Percentiles rank a stretch among this genome's conserved stretches.
Evolutionary conservation across 2,113 vertebrate species (phyloP).

Genomic region (Acrocephalus arundinaceus): DNA sequence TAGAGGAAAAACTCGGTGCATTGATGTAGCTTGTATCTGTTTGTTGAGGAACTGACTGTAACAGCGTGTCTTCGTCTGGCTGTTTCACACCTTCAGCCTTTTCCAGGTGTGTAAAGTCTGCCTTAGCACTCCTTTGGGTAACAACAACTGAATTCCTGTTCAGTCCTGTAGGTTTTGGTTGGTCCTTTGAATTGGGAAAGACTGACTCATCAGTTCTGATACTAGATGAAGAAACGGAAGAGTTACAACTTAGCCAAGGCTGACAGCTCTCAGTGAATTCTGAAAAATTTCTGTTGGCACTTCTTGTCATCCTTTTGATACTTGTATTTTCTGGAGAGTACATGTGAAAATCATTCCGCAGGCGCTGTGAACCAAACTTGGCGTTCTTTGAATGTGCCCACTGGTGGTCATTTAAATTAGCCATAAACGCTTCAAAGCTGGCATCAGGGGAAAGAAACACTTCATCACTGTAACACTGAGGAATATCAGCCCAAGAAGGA

Average conservation of each 20-base stretch:
- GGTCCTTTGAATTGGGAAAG: neutral
- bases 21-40: neutral
- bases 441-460: constrained; percentile 45
- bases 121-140: constrained; percentile 33
- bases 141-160: neutral
- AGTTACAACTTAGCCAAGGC: neutral
- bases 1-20: neutral
- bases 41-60: constrained; percentile 31
- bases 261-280: constrained; percentile 12
- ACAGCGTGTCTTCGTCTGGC: neutral
- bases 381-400: neutral
- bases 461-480: constrained; percentile 48
- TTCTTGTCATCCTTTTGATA: constrained; percentile 27
- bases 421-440: constrained; percentile 57
- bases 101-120: constrained; percentile 6
- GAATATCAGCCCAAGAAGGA: constrained; percentile 50
- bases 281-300: neutral
- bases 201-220: constrained; percentile 33
- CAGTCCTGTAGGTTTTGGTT: constrained; percentile 7
- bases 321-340: constrained; percentile 22
- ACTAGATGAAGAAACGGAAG: constrained; percentile 1
- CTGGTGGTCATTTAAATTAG: constrained; percentile 29
- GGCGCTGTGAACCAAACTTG: constrained; percentile 12
- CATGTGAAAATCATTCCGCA: constrained; percentile 21
- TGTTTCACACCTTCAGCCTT: neutral